Base-by-base conservation (phyloP, 2,113 vertebrate genomes). In the Onychostoma macrolepis region DNA sequence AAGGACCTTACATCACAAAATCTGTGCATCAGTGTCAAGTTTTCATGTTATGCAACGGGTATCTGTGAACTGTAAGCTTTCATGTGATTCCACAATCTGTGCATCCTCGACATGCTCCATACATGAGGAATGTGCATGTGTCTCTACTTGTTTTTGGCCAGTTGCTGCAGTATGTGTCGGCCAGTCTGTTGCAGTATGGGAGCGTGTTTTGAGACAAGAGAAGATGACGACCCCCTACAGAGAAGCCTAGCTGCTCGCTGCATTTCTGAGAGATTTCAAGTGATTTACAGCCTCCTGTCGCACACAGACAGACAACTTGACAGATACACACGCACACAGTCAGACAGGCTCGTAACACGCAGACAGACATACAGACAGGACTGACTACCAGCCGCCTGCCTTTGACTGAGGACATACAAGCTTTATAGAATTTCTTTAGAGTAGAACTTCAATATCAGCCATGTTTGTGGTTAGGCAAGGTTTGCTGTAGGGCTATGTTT, bases 231-330 rank as follows among this genome's bases (percentile, higher is more conserved):
- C 86, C 86, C 80, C 89, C 88, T 75, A 77, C 88, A 80, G 88
- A 87, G 89, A 53, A 84, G 61, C 80, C 67, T 30, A 77, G 85
- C 78, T 85, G 77, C 83, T 80, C 53, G 80, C 86, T 89, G 86
- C 84, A 53, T 74, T 87, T 88, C 56, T 69, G 75, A 87, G 67
- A 89, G 80, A 86, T 87, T 76, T 56, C 67, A 76, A 89, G 80
- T 89, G 89, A 89, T 90, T 87, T 89, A 87, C 88, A 80, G 83
- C 88, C 41, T 65, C 85, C 80, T 75, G 71, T 87, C 83, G 48
- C 83, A 84, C 50, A 11, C 83, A 84, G 30, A 74, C 38, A 81
- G 78, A 71, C 80, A 80, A 80, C 65, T 72, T 48, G 43, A 71
- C 81, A 13, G 63, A 86, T 33, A 83, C 24, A 63, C 79, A 43